These are phyloP conservation scores for Archips crataeganus DNA, from an alignment of 2,888 invertebrate genomes.

Conservation along the genomic window DNA sequence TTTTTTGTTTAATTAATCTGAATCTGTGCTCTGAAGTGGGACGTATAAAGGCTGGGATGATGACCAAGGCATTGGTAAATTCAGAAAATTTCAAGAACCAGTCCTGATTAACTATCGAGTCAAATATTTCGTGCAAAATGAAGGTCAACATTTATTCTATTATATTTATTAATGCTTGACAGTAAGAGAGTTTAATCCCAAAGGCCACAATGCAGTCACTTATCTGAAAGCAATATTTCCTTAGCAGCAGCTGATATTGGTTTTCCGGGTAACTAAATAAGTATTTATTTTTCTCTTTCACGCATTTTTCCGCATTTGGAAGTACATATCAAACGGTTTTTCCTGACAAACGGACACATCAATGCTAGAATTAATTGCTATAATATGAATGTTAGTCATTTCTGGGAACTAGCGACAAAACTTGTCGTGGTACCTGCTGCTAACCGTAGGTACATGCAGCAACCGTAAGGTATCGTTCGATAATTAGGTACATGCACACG, in stretches of 20 bases:
- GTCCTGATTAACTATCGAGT: too few relatives aligned
- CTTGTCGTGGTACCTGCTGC: too few relatives aligned
- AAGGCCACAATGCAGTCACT: constrained; percentile 9
- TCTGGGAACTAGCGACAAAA: neutral
- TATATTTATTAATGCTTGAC: neutral
- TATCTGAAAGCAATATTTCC: constrained; percentile 17
- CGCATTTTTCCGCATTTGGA: constrained; percentile 11
- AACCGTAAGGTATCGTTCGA: too few relatives aligned
- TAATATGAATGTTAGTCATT: neutral
- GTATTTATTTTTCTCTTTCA: constrained; percentile 10
- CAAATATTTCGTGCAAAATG: too few relatives aligned
- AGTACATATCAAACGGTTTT: neutral
- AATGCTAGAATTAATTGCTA: neutral
- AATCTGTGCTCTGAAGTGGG: too few relatives aligned
- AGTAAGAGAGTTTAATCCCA: neutral
- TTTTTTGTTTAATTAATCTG: too few relatives aligned
- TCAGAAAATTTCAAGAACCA: too few relatives aligned
- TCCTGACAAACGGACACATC: neutral
- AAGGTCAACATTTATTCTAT: neutral
- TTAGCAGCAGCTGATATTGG: constrained; percentile 7
- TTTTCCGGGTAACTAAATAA: constrained; percentile 10
- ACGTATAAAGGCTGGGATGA: too few relatives aligned
- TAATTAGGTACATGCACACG: too few relatives aligned
- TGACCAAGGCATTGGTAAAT: too few relatives aligned
- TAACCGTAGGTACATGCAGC: too few relatives aligned